Evolutionary conservation across 2,113 vertebrate species (phyloP), one percentile per base, ranked within the genome.

Genomic region (Sardina pilchardus): DNA sequence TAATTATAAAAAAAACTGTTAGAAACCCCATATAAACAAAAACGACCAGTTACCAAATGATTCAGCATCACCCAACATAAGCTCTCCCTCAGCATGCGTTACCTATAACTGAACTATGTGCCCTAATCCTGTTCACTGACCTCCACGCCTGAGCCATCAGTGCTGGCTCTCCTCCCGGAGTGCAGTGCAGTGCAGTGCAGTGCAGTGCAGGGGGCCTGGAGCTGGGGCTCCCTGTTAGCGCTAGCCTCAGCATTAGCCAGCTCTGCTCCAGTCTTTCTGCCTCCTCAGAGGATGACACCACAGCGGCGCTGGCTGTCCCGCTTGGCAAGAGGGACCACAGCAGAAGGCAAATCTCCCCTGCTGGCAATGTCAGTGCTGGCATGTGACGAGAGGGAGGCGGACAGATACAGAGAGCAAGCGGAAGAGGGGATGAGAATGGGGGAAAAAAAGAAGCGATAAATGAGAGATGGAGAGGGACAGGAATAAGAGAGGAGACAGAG

Each of bases 271-370:
- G 56, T 24, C 56, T 67, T 9, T 42, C n/a, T 67, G 63, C 7
- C 63, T 67, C 59, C 59, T 67, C n/a, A 26, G 63, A 67, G 63
- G 63, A 67, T 78, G 71, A 16, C 71, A 78, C 71, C 71, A 78
- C 71, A 78, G 30, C 34, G 2, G 71, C 30, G 71, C 71, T 78
- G 71, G 30, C 71, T 78, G 71, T 78, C 9, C 71, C 71, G 30
- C 34, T 78, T 78, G 71, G 71, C 71, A 78, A 78, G 71, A 78
- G 12, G 71, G 30, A 36, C 34, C 34, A 78, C 34, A 34, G 34
- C 71, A 78, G 71, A 78, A 78, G 71, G 34, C 26, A 16, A 34
- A 78, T 36, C 71, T 34, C 30, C 14, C 71, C 71, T 78, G 71
- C 71, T 78, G 71, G 71, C 71, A 78, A 78, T 78, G 71, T 34